These are phyloP conservation scores for Andinoacara biseriatus DNA, from an alignment of 2,113 vertebrate genomes.

Conservation along the genomic window DNA sequence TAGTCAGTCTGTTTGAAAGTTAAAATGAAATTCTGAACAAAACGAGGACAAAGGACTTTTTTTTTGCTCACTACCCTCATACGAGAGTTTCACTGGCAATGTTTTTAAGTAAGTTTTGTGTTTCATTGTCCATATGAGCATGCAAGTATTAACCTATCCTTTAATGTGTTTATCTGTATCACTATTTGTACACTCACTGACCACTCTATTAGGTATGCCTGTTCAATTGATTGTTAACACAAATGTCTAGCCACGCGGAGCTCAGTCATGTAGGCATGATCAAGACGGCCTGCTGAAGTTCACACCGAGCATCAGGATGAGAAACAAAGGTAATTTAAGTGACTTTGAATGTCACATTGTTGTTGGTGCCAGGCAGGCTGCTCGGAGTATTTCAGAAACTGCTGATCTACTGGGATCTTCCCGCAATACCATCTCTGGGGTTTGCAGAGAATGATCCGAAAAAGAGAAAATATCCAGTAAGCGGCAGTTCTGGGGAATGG, in stretches of 20 bases:
- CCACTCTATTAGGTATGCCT: neutral
- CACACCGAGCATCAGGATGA: neutral
- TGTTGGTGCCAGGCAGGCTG: neutral
- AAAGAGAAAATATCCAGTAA: neutral
- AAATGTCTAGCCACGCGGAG: neutral
- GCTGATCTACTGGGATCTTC: neutral
- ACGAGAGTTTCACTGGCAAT: neutral
- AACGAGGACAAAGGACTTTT: neutral
- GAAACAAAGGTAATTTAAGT: neutral
- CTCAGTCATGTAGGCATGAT: neutral
- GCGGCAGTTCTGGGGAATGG: neutral
- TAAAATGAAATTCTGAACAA: slow-evolving; percentile 8
- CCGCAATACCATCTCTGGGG: neutral
- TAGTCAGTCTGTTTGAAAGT: neutral
- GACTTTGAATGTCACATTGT: neutral
- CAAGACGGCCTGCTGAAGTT: neutral
- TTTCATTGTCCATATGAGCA: neutral
- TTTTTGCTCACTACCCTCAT: neutral
- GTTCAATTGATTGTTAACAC: neutral
- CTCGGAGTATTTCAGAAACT: slow-evolving; percentile 1
- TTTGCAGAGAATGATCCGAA: neutral
- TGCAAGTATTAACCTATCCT: neutral
- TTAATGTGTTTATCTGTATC: neutral
- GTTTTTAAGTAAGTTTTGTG: neutral
- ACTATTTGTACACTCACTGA: neutral